Conservation (phyloP, 2,797 vertebrate genomes). For the Lutjanus campechanus region DNA sequence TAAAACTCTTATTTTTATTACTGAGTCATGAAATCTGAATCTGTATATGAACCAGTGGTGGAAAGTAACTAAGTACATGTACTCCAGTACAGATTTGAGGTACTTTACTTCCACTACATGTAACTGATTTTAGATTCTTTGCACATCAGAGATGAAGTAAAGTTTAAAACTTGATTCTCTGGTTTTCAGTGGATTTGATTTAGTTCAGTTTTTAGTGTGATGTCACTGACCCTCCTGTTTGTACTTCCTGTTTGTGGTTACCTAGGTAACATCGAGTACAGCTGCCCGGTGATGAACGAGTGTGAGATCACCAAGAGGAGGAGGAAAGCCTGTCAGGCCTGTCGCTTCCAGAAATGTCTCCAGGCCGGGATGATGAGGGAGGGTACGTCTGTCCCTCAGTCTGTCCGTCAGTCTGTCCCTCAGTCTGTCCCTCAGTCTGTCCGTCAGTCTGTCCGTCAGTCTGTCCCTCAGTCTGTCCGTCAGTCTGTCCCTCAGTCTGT, state of each 20-base stretch:
- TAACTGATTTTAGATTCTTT: too few species aligned
- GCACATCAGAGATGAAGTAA: too few species aligned
- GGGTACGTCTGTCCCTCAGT: conserved; percentile 64
- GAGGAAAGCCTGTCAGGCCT: conserved; percentile 87
- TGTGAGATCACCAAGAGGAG: conserved; percentile 87
- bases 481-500: too few species aligned
- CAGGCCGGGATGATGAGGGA: conserved; percentile 87
- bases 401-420: not conserved
- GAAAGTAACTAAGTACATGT: too few species aligned
- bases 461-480: not conserved
- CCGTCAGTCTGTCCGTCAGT: not conserved
- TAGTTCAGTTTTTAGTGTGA: not conserved
- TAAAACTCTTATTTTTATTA: too few species aligned
- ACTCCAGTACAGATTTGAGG: too few species aligned
- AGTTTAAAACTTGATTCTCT: too few species aligned
- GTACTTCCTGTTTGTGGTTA: conserved; percentile 44
- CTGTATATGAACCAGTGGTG: too few species aligned
- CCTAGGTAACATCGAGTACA: conserved; percentile 87
- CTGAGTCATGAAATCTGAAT: too few species aligned
- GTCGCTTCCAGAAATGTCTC: conserved; percentile 87
- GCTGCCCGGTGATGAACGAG: conserved; percentile 82
- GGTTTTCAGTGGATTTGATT: too few species aligned
- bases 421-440: not conserved
- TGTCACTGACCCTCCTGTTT: not conserved
- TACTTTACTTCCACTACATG: too few species aligned